Evolutionary conservation across 2,113 vertebrate genomes (phyloP), one percentile per base, ranked within the genome.

Genomic region (Amblyopsis rosae): DNA sequence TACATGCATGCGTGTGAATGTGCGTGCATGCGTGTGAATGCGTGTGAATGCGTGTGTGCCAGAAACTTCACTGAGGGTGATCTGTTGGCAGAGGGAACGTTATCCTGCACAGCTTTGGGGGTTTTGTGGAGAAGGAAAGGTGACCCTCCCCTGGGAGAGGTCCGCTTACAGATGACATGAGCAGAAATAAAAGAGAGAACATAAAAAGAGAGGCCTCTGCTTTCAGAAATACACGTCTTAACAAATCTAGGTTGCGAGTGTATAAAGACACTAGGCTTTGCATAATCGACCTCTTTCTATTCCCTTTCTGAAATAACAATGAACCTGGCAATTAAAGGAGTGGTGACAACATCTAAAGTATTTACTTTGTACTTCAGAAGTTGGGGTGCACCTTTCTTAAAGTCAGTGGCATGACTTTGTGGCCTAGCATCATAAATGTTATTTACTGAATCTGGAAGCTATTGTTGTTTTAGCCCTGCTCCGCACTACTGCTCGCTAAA

Each of bases 111-210:
- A 81, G 66, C 32, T 73, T 75, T 79, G 59, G 79, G 66, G 70
- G 69, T 84, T 81, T 82, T 82, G 69, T 79, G 73, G 84, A 80
- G 50, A 66, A 57, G 66, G 9, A 67, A 83, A 83, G 51, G 76
- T 83, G 85, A 88, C 86, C 82, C 79, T 68, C 80, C 81, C 64
- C 77, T 50, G 68, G 75, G 77, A 77, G 62, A 62, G 32, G 41
- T 58, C 68, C 76, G 80, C 70, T 70, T 71, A 41, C 13, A 60
- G 56, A 60, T 48, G 35, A n/a, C 7, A 61, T n/a, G 12, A 61
- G 35, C 69, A 70, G 33, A 71, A 62, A 68, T 46, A 60, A 50
- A 65, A 55, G 46, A 54, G 54, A 41, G 55, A 49, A 60, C 13
- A 75, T 50, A 53, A 55, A 64, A 54, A 61, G 60, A 12, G 0